phyloP scores from a whole-genome alignment of 2,888 invertebrate species.

The Agriopis aurantiaria region DNA sequence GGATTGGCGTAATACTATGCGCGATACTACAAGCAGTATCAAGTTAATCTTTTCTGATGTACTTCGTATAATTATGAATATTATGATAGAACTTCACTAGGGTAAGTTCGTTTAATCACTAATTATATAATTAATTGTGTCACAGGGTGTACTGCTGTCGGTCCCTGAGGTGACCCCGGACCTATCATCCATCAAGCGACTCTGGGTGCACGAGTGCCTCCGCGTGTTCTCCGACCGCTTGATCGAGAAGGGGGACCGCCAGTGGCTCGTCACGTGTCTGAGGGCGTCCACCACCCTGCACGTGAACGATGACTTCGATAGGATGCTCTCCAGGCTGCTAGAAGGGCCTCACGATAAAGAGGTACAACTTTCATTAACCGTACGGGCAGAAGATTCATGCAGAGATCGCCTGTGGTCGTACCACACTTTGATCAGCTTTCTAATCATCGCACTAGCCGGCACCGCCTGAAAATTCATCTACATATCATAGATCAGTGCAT shows the following conservation, averaged over 20 bases:
- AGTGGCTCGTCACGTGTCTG: slow-evolving; percentile 92
- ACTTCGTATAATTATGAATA: too few species aligned
- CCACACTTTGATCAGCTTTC: too few species aligned
- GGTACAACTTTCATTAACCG: background rate
- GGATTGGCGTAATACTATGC: too few species aligned
- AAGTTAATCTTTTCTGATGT: too few species aligned
- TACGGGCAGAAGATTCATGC: too few species aligned
- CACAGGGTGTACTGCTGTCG: slow-evolving; percentile 94
- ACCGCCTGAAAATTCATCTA: too few species aligned
- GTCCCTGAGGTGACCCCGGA: slow-evolving; percentile 97
- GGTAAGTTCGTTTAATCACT: too few species aligned
- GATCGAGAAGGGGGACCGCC: slow-evolving; percentile 92
- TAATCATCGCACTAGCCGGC: too few species aligned
- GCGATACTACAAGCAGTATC: too few species aligned
- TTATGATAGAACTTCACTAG: too few species aligned
- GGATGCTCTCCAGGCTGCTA: slow-evolving; percentile 89
- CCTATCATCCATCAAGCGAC: slow-evolving; percentile 93
- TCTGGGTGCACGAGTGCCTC: slow-evolving; percentile 98
- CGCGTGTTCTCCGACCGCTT: slow-evolving; percentile 97
- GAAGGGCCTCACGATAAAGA: slow-evolving; percentile 58
- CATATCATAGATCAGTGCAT: too few species aligned
- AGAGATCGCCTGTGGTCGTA: too few species aligned
- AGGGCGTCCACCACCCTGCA: slow-evolving; percentile 86
- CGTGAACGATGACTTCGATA: slow-evolving; percentile 89
- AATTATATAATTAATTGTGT: background rate